These are phyloP conservation scores for Pluvialis apricaria DNA, from an alignment of 2,113 vertebrate genomes.

Conservation along the genomic window DNA sequence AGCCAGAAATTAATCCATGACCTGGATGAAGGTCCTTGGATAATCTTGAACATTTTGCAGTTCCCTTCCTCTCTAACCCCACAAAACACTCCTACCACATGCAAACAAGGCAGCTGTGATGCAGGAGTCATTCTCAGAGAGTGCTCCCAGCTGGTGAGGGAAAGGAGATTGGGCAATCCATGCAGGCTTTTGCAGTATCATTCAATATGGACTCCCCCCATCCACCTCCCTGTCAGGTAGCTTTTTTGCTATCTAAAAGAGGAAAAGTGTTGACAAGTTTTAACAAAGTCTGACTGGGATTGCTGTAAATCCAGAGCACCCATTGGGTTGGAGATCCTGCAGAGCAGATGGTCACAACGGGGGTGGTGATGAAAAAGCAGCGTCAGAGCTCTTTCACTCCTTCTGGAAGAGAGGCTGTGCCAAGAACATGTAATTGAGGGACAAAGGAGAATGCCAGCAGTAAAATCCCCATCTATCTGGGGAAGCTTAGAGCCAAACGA, in stretches of 20 bases:
- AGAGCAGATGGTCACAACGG: not conserved
- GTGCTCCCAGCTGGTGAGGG: not conserved
- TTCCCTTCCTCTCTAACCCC: not conserved
- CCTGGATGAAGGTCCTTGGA: not conserved
- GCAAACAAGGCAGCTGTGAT: not conserved
- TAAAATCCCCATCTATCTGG: not conserved
- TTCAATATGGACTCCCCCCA: not conserved
- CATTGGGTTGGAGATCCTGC: not conserved
- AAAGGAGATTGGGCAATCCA: not conserved
- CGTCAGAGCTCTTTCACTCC: not conserved
- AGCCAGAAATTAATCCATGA: not conserved
- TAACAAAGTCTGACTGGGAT: not conserved
- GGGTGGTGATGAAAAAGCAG: not conserved
- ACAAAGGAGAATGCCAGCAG: not conserved
- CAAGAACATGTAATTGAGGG: not conserved
- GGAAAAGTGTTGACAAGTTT: not conserved
- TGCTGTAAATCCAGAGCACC: not conserved
- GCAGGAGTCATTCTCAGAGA: not conserved
- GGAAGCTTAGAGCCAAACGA: not conserved
- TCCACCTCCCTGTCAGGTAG: not conserved
- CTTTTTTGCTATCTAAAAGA: conserved; percentile 35
- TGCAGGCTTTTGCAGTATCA: not conserved
- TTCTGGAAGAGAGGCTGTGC: not conserved
- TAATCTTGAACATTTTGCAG: not conserved
- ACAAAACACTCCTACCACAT: not conserved